Evolutionary conservation across 2,888 invertebrate species (phyloP).

Genomic region (Trissoscelio sp.): DNA sequence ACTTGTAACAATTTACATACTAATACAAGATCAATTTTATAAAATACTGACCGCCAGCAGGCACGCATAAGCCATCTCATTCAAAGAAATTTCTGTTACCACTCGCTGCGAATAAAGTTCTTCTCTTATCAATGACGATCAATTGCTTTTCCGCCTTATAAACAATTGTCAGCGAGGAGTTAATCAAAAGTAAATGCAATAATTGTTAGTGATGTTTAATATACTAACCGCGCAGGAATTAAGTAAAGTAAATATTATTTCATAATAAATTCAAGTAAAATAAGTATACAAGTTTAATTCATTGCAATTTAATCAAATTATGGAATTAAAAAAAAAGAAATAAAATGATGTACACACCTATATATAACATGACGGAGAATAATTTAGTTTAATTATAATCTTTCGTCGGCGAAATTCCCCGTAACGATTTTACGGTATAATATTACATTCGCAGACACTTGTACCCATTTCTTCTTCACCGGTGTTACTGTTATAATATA

Average conservation of each 20-base stretch:
- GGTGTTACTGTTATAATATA: conserved; percentile 16
- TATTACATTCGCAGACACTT: conserved; percentile 23
- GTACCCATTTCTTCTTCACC: neutral
- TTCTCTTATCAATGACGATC: conserved; percentile 43
- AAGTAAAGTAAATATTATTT: conserved; percentile 17
- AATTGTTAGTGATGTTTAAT: conserved; percentile 3
- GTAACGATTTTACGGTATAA: conserved; percentile 27
- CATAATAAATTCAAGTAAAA: neutral
- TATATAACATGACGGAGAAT: conserved; percentile 16
- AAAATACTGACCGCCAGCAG: conserved; percentile 48
- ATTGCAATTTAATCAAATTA: conserved; percentile 8
- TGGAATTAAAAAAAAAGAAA: conserved; percentile 1
- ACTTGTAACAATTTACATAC: conserved; percentile 57
- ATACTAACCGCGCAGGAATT: neutral
- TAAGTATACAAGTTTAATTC: neutral
- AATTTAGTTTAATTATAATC: conserved; percentile 38
- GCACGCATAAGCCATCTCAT: conserved; percentile 43
- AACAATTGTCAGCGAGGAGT: conserved; percentile 25
- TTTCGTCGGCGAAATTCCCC: conserved; percentile 5
- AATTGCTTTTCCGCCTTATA: conserved; percentile 33
- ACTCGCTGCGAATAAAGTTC: conserved; percentile 37
- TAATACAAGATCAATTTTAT: conserved; percentile 58
- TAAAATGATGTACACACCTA: conserved; percentile 13
- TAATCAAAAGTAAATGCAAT: neutral
- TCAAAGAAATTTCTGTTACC: conserved; percentile 52